A percentile compares a stretch with the other conserved stretches of the same genome.
These are phyloP conservation scores for Drosophila biarmipes DNA, from an alignment of 1,140 invertebrate species.

Conservation along the genomic window DNA sequence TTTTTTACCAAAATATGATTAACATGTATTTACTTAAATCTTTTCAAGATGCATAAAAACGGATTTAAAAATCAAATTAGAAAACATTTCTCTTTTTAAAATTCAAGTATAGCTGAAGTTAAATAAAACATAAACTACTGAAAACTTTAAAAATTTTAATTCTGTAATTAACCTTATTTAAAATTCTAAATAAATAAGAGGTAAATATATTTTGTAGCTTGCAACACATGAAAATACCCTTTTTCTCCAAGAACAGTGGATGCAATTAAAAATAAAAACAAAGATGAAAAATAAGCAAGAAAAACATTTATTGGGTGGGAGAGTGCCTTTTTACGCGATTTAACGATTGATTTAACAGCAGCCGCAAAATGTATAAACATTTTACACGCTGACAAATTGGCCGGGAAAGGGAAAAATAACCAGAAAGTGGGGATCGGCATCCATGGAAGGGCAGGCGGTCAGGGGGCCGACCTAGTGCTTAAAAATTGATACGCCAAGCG, in stretches of 20 bases:
- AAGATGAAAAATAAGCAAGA: constrained; percentile 10
- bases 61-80: too few species aligned
- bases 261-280: constrained; percentile 16
- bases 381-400: constrained; percentile 60
- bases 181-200: too few species aligned
- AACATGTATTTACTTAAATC: too few species aligned
- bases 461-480: constrained; percentile 52
- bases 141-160: too few species aligned
- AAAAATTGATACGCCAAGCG: constrained; percentile 68
- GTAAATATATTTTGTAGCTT: too few species aligned
- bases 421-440: not conserved
- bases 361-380: constrained; percentile 58
- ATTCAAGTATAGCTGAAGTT: too few species aligned
- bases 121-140: too few species aligned
- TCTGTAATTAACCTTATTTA: too few species aligned
- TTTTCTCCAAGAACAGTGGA: not conserved
- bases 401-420: constrained; percentile 4
- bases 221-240: too few species aligned
- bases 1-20: too few species aligned
- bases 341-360: constrained; percentile 80
- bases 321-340: constrained; percentile 74
- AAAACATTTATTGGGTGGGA: constrained; percentile 30
- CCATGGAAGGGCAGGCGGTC: not conserved
- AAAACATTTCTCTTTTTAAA: too few species aligned
- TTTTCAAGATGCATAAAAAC: too few species aligned